Base-by-base conservation (phyloP, 2,888 invertebrate genomes). In the Troilus luridus region DNA sequence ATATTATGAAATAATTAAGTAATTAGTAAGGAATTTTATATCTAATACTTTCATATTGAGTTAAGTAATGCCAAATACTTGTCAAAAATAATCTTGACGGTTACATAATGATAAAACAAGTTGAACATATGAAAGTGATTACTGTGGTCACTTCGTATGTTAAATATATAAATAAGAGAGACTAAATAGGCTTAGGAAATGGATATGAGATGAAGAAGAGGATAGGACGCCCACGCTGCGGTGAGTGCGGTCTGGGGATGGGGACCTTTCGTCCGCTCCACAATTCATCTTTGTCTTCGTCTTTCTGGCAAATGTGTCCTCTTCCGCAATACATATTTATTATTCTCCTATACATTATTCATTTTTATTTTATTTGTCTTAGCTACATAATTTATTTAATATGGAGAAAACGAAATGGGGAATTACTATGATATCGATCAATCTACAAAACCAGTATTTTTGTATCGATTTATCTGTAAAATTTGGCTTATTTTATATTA, bases 221-320 rank as follows among this genome's bases (percentile, higher is more conserved):
- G 7, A 41, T 6, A 10, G 64, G 64, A 64, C 72, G 72, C 27
- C 72, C 72, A 77, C 27, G 17, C 72, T 77, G 72, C 17, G 72
- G 72, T 77, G 17, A 77, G 17, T 77, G 72, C 41, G 72, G 72
- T 77, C 19, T 77, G 6, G 17, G 27, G 72, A 67, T 24, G 14
- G 72, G 72, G 41, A 9, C 72, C 19, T 1, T 8, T 77, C 72
- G 41, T 19, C 72, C 19, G 8, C 9, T 77, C 27, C 0, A 8
- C 72, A 27, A 77, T 77, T 77, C 72, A 41, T 77, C 72, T 77
- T 77, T 41, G 72, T 77, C 72, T 41, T 77, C 72, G 41, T 77
- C 72, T 41, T 77, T 17, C 1, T 24, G 17, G 27, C 72, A 72
- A 27, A 27, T 27, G 72, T 77, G 72, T 77, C 72, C 41, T 77